These are phyloP conservation scores for Kryphioiulus occultus DNA, from an alignment of 2,888 invertebrate genomes.

Conservation along the genomic window DNA sequence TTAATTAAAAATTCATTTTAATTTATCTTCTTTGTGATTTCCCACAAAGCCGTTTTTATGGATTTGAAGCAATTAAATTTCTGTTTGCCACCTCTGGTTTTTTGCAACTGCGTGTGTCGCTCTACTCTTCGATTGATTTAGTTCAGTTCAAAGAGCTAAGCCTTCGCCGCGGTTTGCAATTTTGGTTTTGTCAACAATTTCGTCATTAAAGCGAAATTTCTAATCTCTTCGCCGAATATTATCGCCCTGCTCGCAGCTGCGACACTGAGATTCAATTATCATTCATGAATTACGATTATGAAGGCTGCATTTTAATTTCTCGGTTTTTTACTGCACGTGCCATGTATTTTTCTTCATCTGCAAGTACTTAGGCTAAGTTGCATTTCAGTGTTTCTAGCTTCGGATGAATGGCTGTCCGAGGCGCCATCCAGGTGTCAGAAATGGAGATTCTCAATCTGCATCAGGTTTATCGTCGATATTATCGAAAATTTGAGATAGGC, in stretches of 20 bases:
- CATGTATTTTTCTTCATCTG: not conserved
- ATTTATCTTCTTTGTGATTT: constrained; percentile 4
- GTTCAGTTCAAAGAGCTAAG: not conserved
- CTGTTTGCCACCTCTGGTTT: not conserved
- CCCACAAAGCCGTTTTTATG: not conserved
- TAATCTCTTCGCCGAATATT: not conserved
- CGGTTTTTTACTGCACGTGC: not conserved
- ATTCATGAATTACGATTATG: not conserved
- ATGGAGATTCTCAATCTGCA: too few relatives aligned
- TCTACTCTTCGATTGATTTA: not conserved
- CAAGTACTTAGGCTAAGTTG: not conserved
- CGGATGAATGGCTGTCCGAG: not conserved
- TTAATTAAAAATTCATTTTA: constrained; percentile 12
- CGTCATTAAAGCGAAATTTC: constrained; percentile 17
- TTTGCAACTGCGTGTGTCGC: not conserved
- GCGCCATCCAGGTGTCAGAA: too few relatives aligned
- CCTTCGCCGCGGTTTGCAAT: not conserved
- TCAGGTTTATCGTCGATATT: too few relatives aligned
- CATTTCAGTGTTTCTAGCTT: not conserved
- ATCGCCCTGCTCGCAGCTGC: not conserved
- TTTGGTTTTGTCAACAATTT: not conserved
- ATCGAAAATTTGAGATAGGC: too few relatives aligned
- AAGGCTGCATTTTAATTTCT: not conserved
- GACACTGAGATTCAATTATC: not conserved
- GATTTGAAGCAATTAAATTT: constrained; percentile 16